Evolutionary conservation across 2,888 invertebrate species (phyloP), one percentile per base, ranked within the genome.

Genomic region (Platycheirus albimanus): DNA sequence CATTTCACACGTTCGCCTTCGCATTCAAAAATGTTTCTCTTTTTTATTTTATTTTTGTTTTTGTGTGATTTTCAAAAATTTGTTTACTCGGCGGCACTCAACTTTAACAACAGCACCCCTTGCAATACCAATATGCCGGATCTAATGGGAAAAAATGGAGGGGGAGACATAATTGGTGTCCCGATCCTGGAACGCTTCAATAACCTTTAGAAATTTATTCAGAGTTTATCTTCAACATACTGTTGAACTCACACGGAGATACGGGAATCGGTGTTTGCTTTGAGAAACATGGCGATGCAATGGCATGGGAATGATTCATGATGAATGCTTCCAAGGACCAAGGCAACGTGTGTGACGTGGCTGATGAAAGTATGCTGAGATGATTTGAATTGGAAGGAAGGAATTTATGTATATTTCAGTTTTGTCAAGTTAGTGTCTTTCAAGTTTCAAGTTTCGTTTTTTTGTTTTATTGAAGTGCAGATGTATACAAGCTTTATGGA

Each of bases 1-100:
- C 41, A 58, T 58, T 58, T 41, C 58, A 41, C 58, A 58, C 58
- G 58, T 58, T 58, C 41, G 58, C 56, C 19, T n/a, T 56, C 38
- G 19, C 7, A 20, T 38, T 8, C 13, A 38, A 38, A 24, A 19
- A 38, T 38, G n/a, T 38, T 19, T 24, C 19, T 7, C 10, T 24
- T 56, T 13, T 20, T 30, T 11, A 3, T 54, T 38, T 33, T 38
- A 11, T 36, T 3, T 10, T n/a, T 20, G 36, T 41, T 38, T 58
- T 10, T 41, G 13, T 58, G 41, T 41, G 13, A 19, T 54, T 54
- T 54, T 54, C 36, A 13, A 24, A 58, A 58, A 58, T 28, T 41
- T 58, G 58, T 58, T 41, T 58, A 41, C 58, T 41, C 58, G 24
- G 58, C 41, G 41, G 41, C 58, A 58, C 41, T 58, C 41, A 24